Evolutionary conservation across 1,140 invertebrate species (phyloP).

Genomic region (Bombus affinis): DNA sequence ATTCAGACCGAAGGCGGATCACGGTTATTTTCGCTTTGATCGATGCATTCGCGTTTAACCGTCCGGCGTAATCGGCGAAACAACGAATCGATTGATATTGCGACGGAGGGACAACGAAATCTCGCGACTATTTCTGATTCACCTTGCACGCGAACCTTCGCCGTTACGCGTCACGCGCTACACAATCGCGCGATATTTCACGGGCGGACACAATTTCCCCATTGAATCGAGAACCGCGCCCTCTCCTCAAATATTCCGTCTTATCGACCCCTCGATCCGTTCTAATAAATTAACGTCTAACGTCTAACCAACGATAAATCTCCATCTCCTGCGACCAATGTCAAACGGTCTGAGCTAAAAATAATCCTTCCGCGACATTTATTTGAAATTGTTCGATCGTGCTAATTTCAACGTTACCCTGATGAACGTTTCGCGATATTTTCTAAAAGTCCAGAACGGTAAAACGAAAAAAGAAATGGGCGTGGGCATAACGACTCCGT

Average conservation of each 20-base stretch:
- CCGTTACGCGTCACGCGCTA: background rate
- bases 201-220: background rate
- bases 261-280: slow-evolving; percentile 7
- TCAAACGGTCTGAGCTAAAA: background rate
- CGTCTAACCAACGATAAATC: slow-evolving; percentile 11
- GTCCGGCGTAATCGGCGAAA: slow-evolving; percentile 4
- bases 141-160: slow-evolving; percentile 56
- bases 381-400: background rate
- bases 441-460: fast-evolving
- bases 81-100: slow-evolving; percentile 51
- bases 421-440: fast-evolving
- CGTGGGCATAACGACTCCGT: fast-evolving
- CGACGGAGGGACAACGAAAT: slow-evolving; percentile 18
- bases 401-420: background rate
- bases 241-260: slow-evolving; percentile 8
- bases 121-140: slow-evolving; percentile 50
- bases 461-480: background rate
- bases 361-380: background rate
- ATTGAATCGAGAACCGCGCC: background rate
- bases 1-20: background rate
- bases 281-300: slow-evolving; percentile 20
- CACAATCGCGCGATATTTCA: slow-evolving; percentile 38
- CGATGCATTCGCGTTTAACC: background rate
- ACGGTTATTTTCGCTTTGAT: slow-evolving; percentile 37
- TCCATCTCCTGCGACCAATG: background rate